Evolutionary conservation across 2,113 vertebrate genomes (phyloP).

Genomic region (Talpa occidentalis): DNA sequence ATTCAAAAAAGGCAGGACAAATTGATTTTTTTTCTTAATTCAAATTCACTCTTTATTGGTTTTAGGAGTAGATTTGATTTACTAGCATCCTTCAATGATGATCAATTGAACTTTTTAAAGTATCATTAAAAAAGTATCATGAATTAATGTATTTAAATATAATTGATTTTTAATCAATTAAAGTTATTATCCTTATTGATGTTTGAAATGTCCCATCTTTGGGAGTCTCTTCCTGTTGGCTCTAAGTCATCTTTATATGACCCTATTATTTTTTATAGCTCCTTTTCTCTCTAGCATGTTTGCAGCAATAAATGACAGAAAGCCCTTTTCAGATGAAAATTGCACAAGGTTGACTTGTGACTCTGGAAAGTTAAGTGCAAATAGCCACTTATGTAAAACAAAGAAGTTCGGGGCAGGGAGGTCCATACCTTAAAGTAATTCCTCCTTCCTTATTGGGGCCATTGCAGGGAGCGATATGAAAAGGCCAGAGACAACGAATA

Average conservation of each 20-base stretch:
- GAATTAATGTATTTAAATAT: not conserved
- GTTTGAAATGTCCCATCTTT: not conserved
- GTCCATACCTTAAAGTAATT: not conserved
- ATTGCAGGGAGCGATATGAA: not conserved
- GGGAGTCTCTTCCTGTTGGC: not conserved
- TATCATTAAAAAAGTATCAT: no score
- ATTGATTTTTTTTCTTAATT: not conserved
- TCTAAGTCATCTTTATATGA: not conserved
- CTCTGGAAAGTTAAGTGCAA: not conserved
- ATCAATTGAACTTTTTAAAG: not conserved
- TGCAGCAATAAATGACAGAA: not conserved
- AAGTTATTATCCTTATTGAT: not conserved
- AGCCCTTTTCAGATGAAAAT: not conserved
- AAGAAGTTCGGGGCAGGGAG: not conserved
- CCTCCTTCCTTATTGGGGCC: not conserved
- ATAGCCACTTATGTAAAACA: not conserved
- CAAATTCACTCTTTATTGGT: not conserved
- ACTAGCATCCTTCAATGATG: not conserved
- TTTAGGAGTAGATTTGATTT: not conserved
- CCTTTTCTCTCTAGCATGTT: not conserved
- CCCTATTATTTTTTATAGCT: not conserved
- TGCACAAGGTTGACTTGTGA: not conserved
- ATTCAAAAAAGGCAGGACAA: not conserved
- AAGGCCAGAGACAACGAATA: not conserved
- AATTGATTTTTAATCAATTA: not conserved